phyloP scores from a whole-genome alignment of 1,140 invertebrate species.

The Anastrepha ludens region DNA sequence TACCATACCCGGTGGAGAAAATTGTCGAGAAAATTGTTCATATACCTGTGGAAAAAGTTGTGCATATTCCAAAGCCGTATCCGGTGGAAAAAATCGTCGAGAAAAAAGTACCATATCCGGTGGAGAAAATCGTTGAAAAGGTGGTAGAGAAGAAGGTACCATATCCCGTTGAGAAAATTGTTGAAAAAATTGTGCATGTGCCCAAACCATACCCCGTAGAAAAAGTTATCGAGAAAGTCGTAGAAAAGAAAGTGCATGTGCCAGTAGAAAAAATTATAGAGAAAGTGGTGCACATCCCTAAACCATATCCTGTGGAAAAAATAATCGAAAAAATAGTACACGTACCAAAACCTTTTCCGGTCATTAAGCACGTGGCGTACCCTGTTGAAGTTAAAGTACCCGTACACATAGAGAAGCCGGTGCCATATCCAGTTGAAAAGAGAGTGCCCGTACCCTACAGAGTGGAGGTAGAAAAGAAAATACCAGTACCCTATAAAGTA shows the following conservation, averaged over 20 bases:
- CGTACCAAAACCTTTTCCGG: conserved; percentile 77
- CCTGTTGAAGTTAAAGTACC: conserved; percentile 75
- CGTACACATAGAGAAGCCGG: conserved; percentile 75
- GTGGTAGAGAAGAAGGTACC: conserved; percentile 73
- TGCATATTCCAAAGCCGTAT: conserved; percentile 75
- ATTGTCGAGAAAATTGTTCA: conserved; percentile 70
- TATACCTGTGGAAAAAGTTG: conserved; percentile 75
- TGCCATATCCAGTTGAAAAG: conserved; percentile 76
- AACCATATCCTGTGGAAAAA: conserved; percentile 70
- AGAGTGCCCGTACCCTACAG: conserved; percentile 75
- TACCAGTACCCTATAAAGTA: conserved; percentile 66
- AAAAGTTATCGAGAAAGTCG: conserved; percentile 73
- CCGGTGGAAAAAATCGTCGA: conserved; percentile 72
- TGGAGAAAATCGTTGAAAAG: conserved; percentile 74
- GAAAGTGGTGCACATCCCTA: conserved; percentile 68
- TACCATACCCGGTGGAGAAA: conserved; percentile 76
- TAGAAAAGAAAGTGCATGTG: conserved; percentile 76
- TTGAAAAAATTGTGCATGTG: conserved; percentile 67
- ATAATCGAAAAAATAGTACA: conserved; percentile 77
- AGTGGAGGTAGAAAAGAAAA: conserved; percentile 76
- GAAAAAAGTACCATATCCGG: conserved; percentile 79
- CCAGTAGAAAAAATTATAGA: conserved; percentile 78
- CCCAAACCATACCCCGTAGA: conserved; percentile 74
- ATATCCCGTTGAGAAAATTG: conserved; percentile 64
- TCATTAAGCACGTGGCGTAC: conserved; percentile 76